Conservation (phyloP, 2,797 vertebrate species). For the Siniperca undulata region DNA sequence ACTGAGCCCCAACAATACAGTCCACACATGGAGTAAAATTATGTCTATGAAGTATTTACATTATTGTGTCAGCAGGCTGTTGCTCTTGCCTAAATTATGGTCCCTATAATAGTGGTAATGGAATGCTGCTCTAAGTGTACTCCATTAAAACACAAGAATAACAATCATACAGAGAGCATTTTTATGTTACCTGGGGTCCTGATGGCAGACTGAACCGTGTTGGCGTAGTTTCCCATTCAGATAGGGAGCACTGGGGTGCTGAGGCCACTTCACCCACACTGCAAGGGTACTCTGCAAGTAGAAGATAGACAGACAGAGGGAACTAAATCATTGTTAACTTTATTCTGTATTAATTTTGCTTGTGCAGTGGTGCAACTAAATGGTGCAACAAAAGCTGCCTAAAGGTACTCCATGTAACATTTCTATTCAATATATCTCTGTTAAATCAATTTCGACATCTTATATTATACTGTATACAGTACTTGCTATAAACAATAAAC, state of each 20-base stretch:
- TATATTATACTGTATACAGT: neutral
- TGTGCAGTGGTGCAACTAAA: neutral
- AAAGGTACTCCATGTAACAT: neutral
- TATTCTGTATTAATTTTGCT: neutral
- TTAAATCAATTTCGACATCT: neutral
- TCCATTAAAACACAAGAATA: neutral
- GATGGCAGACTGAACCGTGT: slow-evolving; percentile 95
- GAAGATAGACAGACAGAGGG: neutral
- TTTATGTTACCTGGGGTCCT: slow-evolving; percentile 94
- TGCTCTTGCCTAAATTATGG: neutral
- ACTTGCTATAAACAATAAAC: neutral
- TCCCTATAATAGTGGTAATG: neutral
- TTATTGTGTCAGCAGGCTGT: neutral
- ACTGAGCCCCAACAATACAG: neutral
- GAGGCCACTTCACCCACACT: slow-evolving; percentile 97
- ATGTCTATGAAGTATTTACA: neutral
- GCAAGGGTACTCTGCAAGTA: slow-evolving; percentile 91
- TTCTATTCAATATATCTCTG: neutral
- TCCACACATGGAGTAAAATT: neutral
- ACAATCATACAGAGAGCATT: neutral
- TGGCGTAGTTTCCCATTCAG: slow-evolving; percentile 86
- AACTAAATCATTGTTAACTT: neutral
- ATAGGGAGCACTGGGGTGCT: slow-evolving; percentile 88
- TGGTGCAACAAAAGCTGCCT: neutral
- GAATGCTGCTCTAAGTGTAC: neutral